A percentile compares a stretch with the other conserved stretches of the same genome.
phyloP scores from a whole-genome alignment of 2,888 invertebrate species.

The Hemistola chrysoprasaria region DNA sequence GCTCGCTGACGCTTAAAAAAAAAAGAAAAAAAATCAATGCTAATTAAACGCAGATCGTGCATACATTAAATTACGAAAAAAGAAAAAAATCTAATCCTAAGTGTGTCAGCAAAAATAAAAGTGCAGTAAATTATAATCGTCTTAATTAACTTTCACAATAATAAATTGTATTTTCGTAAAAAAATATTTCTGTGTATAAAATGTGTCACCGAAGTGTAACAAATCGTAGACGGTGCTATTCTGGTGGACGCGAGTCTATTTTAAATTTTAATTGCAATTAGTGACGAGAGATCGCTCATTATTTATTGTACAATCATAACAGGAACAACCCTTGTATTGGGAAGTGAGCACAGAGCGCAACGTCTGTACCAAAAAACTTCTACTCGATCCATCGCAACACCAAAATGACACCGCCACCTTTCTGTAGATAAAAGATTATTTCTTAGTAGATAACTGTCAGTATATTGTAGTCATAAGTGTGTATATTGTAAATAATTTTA shows the following conservation, averaged over 20 bases:
- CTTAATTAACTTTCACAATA: constrained; percentile 78
- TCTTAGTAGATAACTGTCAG: constrained; percentile 71
- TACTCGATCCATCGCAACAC: constrained; percentile 22
- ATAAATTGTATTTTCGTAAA: constrained; percentile 73
- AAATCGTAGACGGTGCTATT: constrained; percentile 53
- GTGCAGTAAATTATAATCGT: constrained; percentile 77
- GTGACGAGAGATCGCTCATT: constrained; percentile 6
- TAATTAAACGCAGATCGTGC: constrained; percentile 80
- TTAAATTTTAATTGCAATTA: constrained; percentile 23
- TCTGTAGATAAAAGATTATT: constrained; percentile 76
- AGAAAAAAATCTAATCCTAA: constrained; percentile 68
- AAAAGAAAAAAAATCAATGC: constrained; percentile 58
- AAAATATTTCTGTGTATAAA: constrained; percentile 81
- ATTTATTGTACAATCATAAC: constrained; percentile 20
- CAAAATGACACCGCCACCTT: constrained; percentile 53
- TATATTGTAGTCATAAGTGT: constrained; percentile 73
- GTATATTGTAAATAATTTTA: constrained; percentile 78
- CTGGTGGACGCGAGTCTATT: constrained; percentile 37
- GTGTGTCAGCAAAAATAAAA: constrained; percentile 80
- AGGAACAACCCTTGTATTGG: constrained; percentile 19
- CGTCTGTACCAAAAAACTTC: not conserved
- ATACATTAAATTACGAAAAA: constrained; percentile 75
- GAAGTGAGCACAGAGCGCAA: constrained; percentile 10
- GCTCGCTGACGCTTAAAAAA: constrained; percentile 43
- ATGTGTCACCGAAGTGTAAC: constrained; percentile 77